Base-by-base conservation (phyloP, 2,113 vertebrate species). In the Tenebrosternarchus preto region DNA sequence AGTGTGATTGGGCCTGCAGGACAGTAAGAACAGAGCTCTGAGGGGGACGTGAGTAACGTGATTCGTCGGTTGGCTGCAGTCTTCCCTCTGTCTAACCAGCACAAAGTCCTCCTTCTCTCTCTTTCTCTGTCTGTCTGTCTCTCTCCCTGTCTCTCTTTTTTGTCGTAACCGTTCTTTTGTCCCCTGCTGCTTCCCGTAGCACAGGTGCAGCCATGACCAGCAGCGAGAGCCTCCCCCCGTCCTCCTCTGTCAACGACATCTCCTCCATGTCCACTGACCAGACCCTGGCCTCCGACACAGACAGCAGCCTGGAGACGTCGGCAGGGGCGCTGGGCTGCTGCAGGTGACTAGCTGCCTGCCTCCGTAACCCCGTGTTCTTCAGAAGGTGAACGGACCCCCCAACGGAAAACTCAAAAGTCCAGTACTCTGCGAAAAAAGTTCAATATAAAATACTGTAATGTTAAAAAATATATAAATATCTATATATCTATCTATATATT, bases 171-270 rank as follows among this genome's bases (percentile, higher is more conserved):
- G 95, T 79, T 71, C 75, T 55, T 80, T 93, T 94, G 92, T 88
- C 89, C 88, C 94, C 90, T 92, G 95, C 97, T 99, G 88, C 72
- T 98, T 99, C 95, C 79, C 98, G 95, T 93, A 99, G 98, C 97
- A 93, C 98, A 99, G 98, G 98, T 99, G 98, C 97, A 98, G 97
- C 98, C 96, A 94, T 99, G 97, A 99, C 98, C 95, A 97, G 97
- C 95, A 99, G 97, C 84, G 98, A 99, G 93, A 99, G 97, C 90
- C 97, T 96, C 94, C 97, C 96, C 88, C 98, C 96, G 12, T 99
- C 98, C 90, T 96, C 98, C 83, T 99, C 98, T 76, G 97, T 97
- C 92, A 98, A 99, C 0, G 98, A 99, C 93, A 97, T 99, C 94
- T 99, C 97, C 89, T 99, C 97, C 93, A 99, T 98, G 96, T 98